Conservation (phyloP, 2,797 vertebrate species). For the Platyrinchus mystaceus region DNA sequence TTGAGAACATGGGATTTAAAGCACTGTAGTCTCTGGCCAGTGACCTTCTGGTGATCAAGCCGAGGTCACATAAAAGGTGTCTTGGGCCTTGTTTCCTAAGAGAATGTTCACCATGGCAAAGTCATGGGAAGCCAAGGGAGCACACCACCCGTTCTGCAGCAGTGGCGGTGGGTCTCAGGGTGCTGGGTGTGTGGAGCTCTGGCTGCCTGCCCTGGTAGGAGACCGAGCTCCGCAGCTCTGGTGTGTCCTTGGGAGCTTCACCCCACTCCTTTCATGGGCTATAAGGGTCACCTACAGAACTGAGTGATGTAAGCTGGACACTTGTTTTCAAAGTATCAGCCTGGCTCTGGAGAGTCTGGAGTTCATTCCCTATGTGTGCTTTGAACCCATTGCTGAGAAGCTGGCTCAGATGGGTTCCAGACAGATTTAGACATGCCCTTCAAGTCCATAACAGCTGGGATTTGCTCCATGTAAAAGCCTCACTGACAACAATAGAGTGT, state of each 20-base stretch:
- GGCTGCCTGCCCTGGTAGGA: neutral
- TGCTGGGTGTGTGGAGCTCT: neutral
- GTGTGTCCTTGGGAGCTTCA: neutral
- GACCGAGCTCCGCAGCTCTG: neutral
- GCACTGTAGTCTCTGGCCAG: neutral
- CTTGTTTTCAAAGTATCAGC: neutral
- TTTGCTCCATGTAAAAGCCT: neutral
- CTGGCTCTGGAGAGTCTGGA: neutral
- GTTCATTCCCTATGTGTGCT: neutral
- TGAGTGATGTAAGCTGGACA: neutral
- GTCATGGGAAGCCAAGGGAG: neutral
- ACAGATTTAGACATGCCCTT: neutral
- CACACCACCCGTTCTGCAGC: fast-evolving
- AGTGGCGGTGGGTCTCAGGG: fast-evolving
- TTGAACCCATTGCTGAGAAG: neutral
- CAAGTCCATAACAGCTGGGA: neutral
- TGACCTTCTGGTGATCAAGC: neutral
- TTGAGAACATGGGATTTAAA: neutral
- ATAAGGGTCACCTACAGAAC: fast-evolving
- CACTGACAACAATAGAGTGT: neutral
- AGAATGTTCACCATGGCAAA: neutral
- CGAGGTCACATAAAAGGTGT: neutral
- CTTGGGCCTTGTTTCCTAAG: neutral
- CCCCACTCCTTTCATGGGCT: neutral
- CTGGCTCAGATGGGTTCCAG: neutral